phyloP scores from a whole-genome alignment of 1,140 invertebrate genomes.

The Branchinecta lindahli region DNA sequence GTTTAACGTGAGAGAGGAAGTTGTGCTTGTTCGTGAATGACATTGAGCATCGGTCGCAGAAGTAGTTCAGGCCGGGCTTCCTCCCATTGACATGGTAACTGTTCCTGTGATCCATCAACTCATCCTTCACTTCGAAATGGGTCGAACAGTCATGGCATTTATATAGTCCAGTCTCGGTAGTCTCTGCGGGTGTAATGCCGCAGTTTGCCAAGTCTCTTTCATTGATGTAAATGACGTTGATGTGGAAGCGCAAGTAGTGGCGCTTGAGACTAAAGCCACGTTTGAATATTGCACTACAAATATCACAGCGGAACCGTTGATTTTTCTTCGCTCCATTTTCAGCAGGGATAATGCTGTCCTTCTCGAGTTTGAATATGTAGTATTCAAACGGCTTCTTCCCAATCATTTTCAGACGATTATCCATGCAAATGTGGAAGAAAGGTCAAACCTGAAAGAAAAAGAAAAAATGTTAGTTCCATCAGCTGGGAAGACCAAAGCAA shows the following conservation, averaged over 20 bases:
- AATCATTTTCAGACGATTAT: not conserved
- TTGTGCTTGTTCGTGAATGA: not conserved
- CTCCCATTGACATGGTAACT: not conserved
- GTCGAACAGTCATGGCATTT: conserved; percentile 3
- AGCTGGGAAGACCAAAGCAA: too few species aligned
- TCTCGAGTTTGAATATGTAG: conserved; percentile 3
- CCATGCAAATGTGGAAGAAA: not conserved
- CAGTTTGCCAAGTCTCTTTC: conserved; percentile 32
- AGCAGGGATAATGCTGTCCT: not conserved
- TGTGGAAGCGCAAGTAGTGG: conserved; percentile 39
- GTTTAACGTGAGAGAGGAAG: not conserved
- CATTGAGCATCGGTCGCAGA: not conserved
- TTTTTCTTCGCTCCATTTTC: conserved; percentile 8
- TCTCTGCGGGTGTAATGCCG: conserved; percentile 25
- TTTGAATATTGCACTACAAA: conserved; percentile 36
- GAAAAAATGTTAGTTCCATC: not conserved
- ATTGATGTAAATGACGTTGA: conserved; percentile 37
- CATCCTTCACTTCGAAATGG: not conserved
- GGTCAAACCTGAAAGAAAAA: not conserved
- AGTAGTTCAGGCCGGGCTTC: not conserved
- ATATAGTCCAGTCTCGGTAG: not conserved
- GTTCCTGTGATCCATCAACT: conserved; percentile 1
- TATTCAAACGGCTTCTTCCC: conserved; percentile 1
- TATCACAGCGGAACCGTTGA: conserved; percentile 34
- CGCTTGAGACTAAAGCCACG: conserved; percentile 40